Percentiles rank a stretch among this genome's conserved stretches.
These are phyloP conservation scores for Dexiosoma caninum DNA, from an alignment of 2,888 invertebrate genomes.

Conservation along the genomic window DNA sequence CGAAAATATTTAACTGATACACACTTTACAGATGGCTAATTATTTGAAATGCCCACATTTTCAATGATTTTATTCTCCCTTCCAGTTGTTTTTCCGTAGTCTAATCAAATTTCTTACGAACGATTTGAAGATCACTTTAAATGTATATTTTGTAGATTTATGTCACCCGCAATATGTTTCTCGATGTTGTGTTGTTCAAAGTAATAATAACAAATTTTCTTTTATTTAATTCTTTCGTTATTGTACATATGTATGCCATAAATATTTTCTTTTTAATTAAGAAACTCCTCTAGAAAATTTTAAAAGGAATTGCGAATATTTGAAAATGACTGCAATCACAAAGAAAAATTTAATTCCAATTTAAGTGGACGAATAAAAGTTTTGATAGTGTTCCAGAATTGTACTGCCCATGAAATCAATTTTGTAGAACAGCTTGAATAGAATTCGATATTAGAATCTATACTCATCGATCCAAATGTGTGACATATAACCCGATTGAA, in stretches of 20 bases:
- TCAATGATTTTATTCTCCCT: background rate
- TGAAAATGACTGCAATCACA: too few relatives aligned
- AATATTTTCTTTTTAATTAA: background rate
- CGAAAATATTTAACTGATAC: background rate
- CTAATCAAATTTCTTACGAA: background rate
- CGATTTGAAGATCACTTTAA: constrained; percentile 34
- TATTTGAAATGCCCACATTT: constrained; percentile 20
- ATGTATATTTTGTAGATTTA: constrained; percentile 43
- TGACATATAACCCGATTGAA: too few relatives aligned
- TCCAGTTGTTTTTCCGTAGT: constrained; percentile 5
- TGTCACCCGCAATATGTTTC: constrained; percentile 21
- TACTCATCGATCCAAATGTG: too few relatives aligned
- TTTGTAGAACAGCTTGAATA: too few relatives aligned
- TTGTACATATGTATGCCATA: too few relatives aligned
- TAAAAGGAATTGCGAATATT: too few relatives aligned
- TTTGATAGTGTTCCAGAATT: too few relatives aligned
- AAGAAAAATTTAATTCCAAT: too few relatives aligned
- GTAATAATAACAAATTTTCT: background rate
- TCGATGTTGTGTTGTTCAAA: constrained; percentile 42
- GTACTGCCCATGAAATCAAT: too few relatives aligned
- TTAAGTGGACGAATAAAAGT: too few relatives aligned
- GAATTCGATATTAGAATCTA: too few relatives aligned
- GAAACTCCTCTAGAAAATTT: too few relatives aligned
- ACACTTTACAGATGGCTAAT: constrained; percentile 14
- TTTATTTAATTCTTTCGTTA: background rate